phyloP scores from a whole-genome alignment of 2,113 vertebrate species.

The Damaliscus lunatus region DNA sequence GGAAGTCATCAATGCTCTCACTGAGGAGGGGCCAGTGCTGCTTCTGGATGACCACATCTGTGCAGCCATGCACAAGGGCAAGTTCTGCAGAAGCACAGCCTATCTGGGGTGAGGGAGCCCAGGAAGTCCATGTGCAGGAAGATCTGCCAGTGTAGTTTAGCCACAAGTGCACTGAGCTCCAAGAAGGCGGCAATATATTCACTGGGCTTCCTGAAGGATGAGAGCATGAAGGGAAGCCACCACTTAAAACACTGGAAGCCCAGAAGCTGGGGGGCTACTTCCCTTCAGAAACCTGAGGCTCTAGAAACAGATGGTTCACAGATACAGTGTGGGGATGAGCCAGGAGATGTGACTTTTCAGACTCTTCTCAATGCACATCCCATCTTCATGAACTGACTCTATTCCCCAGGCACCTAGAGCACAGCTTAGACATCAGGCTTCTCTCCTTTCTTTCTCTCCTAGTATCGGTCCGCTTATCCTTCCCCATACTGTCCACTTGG shows the following conservation, averaged over 20 bases:
- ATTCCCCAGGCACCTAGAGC: fast-evolving
- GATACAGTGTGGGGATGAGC: background rate
- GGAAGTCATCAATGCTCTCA: conserved; percentile 57
- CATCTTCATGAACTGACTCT: background rate
- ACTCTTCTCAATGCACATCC: background rate
- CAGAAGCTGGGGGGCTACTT: background rate
- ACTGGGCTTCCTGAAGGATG: conserved; percentile 75
- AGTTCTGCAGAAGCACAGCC: conserved; percentile 79
- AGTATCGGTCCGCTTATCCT: background rate
- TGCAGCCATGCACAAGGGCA: conserved; percentile 87
- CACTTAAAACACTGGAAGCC: fast-evolving
- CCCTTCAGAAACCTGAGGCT: background rate
- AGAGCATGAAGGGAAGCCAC: fast-evolving
- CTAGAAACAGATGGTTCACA: background rate
- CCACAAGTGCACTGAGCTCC: conserved; percentile 85
- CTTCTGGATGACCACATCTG: conserved; percentile 77
- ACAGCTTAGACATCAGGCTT: no score
- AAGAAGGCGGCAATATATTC: conserved; percentile 87
- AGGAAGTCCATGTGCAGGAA: conserved; percentile 82
- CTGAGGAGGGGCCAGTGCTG: conserved; percentile 66
- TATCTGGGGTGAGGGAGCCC: conserved; percentile 80
- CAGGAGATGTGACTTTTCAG: background rate
- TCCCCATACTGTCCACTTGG: background rate
- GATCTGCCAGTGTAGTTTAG: conserved; percentile 70
- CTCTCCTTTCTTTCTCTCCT: background rate